phyloP scores from a whole-genome alignment of 2,113 vertebrate species.

The Rhipidura dahli region DNA sequence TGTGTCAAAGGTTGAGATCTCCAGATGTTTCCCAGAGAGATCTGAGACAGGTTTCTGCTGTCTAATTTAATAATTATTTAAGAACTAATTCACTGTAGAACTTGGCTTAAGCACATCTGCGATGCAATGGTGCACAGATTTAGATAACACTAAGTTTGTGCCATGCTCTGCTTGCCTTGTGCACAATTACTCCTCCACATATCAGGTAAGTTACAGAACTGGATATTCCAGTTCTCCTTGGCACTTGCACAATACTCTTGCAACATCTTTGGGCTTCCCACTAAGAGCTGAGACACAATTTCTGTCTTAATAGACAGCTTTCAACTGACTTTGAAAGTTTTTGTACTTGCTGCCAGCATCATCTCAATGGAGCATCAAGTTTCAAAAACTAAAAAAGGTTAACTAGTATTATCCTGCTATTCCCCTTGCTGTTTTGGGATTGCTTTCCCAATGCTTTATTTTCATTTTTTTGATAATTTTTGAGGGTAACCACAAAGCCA shows the following conservation, averaged over 20 bases:
- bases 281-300: not conserved
- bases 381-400: not conserved
- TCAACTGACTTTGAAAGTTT: not conserved
- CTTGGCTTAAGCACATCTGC: not conserved
- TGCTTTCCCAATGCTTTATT: not conserved
- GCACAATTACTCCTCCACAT: not conserved
- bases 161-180: fast-evolving
- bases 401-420: not conserved
- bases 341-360: not conserved
- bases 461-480: not conserved
- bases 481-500: not conserved
- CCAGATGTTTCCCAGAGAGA: not conserved
- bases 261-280: not conserved
- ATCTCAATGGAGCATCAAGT: not conserved
- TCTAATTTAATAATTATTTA: not conserved
- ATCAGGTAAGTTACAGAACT: not conserved
- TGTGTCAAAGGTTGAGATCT: not conserved
- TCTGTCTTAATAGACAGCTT: not conserved
- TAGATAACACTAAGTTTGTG: not conserved
- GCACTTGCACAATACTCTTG: not conserved
- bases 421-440: not conserved
- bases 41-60: not conserved
- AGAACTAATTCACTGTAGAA: not conserved
- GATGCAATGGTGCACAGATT: not conserved
- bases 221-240: not conserved